Evolutionary conservation across 2,797 vertebrate genomes (phyloP).

Genomic region (Pseudomugil tenellus): DNA sequence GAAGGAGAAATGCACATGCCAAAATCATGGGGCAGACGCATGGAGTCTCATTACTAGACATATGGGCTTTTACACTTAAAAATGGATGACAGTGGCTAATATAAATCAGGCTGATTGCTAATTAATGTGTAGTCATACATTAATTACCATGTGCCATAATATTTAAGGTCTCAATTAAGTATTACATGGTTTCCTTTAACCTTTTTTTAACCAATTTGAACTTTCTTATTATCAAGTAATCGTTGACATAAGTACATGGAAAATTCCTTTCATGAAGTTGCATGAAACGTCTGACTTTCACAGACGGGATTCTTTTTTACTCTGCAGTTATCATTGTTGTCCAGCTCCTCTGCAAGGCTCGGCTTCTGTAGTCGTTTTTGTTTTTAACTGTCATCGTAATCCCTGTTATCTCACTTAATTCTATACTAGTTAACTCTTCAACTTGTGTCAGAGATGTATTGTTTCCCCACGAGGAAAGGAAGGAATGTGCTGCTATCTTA

Average conservation of each 20-base stretch:
- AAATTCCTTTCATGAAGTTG: background rate
- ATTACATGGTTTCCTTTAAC: slow-evolving; percentile 51
- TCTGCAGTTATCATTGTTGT: slow-evolving; percentile 32
- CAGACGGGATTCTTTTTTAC: slow-evolving; percentile 6
- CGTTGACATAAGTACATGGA: slow-evolving; percentile 1
- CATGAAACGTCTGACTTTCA: slow-evolving; percentile 21
- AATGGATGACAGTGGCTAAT: slow-evolving; percentile 70
- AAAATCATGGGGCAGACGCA: slow-evolving; percentile 19
- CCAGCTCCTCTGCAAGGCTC: slow-evolving; percentile 30
- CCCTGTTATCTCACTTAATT: slow-evolving; percentile 41
- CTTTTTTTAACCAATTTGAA: slow-evolving; percentile 33
- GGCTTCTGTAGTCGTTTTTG: slow-evolving; percentile 23
- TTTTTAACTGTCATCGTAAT: slow-evolving; percentile 41
- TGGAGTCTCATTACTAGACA: slow-evolving; percentile 15
- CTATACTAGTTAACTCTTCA: slow-evolving; percentile 24
- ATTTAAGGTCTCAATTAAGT: slow-evolving; percentile 61
- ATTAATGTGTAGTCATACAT: slow-evolving; percentile 75
- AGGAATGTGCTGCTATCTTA: background rate
- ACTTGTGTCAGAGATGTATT: slow-evolving; percentile 26
- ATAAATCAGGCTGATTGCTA: slow-evolving; percentile 54
- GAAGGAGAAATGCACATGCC: slow-evolving; percentile 3
- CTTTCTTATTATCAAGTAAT: slow-evolving; percentile 18
- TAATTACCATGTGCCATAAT: slow-evolving; percentile 68
- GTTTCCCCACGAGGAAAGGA: slow-evolving; percentile 32
- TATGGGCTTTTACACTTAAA: slow-evolving; percentile 19